Evolutionary conservation across 1,140 invertebrate genomes (phyloP).

Genomic region (Leptinotarsa texana): DNA sequence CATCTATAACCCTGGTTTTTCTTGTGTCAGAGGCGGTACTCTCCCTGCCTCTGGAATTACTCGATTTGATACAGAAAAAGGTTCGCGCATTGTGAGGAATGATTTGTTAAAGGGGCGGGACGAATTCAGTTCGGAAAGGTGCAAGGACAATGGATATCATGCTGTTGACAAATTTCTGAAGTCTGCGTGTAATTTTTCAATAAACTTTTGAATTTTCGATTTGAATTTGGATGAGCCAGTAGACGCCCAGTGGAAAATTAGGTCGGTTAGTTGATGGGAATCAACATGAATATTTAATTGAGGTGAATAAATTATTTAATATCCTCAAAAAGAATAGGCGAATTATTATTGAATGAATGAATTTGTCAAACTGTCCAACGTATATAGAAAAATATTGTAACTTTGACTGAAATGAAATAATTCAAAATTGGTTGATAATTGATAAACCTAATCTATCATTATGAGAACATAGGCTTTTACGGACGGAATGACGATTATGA

Average conservation of each 20-base stretch:
- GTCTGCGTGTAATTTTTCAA: constrained; percentile 43
- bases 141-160: constrained; percentile 31
- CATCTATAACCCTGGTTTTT: constrained; percentile 36
- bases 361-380: no score
- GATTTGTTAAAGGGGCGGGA: constrained; percentile 47
- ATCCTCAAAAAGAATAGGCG: no score
- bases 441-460: no score
- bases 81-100: constrained; percentile 34
- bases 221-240: constrained; percentile 19
- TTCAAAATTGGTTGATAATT: no score
- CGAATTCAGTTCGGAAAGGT: constrained; percentile 21
- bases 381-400: no score
- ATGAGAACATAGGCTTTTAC: no score
- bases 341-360: no score
- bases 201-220: constrained; percentile 42
- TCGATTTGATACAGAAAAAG: constrained; percentile 50
- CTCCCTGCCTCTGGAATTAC: constrained; percentile 51
- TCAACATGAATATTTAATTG: constrained; percentile 18
- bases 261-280: constrained; percentile 21
- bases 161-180: constrained; percentile 47
- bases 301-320: not conserved
- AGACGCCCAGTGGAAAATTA: constrained; percentile 12
- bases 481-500: no score
- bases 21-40: constrained; percentile 47
- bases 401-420: no score